Evolutionary conservation across 2,888 invertebrate species (phyloP), one percentile per base, ranked within the genome.

Genomic region (Noctua comes): DNA sequence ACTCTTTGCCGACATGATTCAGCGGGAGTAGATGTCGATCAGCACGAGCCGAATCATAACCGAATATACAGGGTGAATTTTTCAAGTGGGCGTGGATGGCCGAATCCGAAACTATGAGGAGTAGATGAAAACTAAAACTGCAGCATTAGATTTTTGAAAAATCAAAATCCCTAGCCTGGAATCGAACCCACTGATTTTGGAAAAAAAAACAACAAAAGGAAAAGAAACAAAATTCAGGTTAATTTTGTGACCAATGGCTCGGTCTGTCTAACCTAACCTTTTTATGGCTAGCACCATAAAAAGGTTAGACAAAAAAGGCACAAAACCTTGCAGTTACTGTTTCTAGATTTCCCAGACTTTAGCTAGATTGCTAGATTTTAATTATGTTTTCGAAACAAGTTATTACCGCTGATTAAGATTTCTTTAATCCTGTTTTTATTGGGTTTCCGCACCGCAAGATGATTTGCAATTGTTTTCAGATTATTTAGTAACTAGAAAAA

Each of bases 321-420:
- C 13, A 74, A 59, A 83, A 72, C 57, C 64, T 79, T 71, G 71
- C 10, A 62, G 31, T 73, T 65, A 72, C 36, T 65, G 59, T 75
- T 80, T 83, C 46, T 69, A 64, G 27, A 75, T 72, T 84, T 68
- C 72, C 10, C 16, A 75, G 68, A 59, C 40, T 66, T 2, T 4
- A 66, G n/a, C 21, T 71, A 72, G 46, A 66, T 83, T 73, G 48
- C 69, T 84, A 43, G 54, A 80, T 80, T 24, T 59, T 54, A 70
- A 59, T 83, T 51, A 64, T 27, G 69, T 70, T 83, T 83, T 48
- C 62, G 80, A 51, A 76, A 84, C 43, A 48, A 71, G 40, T 75
- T 48, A 73, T 73, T 83, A 84, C 59, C 48, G 69, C 48, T 77
- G 65, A 85, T 85, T 72, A 77, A 84, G 81, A 68, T 84, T 83